Base-by-base conservation (phyloP, 2,888 invertebrate species). In the Pinctada fucata region DNA sequence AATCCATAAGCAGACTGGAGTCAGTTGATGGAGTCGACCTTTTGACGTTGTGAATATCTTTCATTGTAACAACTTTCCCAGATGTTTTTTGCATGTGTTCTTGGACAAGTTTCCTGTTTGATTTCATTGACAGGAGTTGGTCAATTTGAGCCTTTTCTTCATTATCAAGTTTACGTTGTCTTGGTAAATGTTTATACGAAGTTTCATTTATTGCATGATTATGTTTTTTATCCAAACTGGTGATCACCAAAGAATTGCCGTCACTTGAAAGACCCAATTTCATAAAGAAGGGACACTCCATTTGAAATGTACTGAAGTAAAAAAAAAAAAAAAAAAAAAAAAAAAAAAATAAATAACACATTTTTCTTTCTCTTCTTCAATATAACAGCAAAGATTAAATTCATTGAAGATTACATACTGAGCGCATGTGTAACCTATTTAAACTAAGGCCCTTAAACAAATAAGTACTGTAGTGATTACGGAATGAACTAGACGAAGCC, bases 21-120 rank as follows among this genome's bases (percentile, higher is more conserved):
- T 58, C 58, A 58, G 6, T 13, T 58, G 58, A 58, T 58, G 58
- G 58, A 58, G 58, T 58, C 6, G 58, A 6, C 58, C 58, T 58
- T 58, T 58, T 58, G 6, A 72, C 5, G 13, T 72, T 72, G 58
- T 6, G 50, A 58, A 72, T 52, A 48, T 72, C 72, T 58, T 72
- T 72, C 31, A 72, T 50, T 3, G 31, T n/a, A n/a, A 72, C 45
- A 8, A 51, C 52, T 58, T 45, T 72, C 31, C 72, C 72, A 31
- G 72, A 51, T 3, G n/a, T 72, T 16, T 52, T 6, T 48, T 72
- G 51, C 8, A 72, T 16, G 52, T 71, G 58, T 10, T 58, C 58
- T 58, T 58, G 58, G 13, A 58, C 58, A 58, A 58, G 58, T 58
- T 58, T 58, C 58, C 58, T 58, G 58, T 58, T 58, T 58, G 58